These are phyloP conservation scores for Anthophora plumipes DNA, from an alignment of 2,888 invertebrate species.

Conservation along the genomic window DNA sequence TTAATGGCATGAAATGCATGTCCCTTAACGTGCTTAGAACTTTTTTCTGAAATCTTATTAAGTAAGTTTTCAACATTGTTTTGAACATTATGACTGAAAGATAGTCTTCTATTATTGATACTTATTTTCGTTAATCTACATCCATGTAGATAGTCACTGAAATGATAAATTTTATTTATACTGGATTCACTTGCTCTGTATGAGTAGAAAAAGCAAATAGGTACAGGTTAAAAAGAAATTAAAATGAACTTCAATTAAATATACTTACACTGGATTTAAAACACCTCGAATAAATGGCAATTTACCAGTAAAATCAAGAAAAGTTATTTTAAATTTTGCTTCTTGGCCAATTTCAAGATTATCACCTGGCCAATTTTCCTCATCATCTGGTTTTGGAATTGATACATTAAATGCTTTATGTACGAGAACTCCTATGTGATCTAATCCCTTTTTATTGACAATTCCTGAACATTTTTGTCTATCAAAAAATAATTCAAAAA, in stretches of 20 bases:
- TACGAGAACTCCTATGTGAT: conserved; percentile 89
- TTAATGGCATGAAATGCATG: conserved; percentile 40
- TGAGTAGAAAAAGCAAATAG: neutral
- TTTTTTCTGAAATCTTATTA: neutral
- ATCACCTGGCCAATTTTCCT: conserved; percentile 87
- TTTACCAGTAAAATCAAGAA: conserved; percentile 86
- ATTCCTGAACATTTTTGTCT: conserved; percentile 83
- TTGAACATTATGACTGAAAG: neutral
- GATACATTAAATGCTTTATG: conserved; percentile 90
- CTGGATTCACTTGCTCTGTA: too few species aligned
- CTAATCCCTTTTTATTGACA: conserved; percentile 88
- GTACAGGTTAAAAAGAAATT: neutral
- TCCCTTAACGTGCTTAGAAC: neutral
- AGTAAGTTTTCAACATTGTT: neutral
- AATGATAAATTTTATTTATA: too few species aligned
- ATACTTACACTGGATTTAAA: conserved; percentile 85
- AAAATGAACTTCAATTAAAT: neutral
- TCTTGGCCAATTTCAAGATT: conserved; percentile 87
- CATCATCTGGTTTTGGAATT: conserved; percentile 86
- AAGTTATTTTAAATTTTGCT: conserved; percentile 87
- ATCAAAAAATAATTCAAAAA: conserved; percentile 12
- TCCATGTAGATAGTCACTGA: conserved; percentile 73
- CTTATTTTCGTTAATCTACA: conserved; percentile 58
- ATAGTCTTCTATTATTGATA: neutral
- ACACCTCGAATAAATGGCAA: conserved; percentile 89